Conservation (phyloP, 2,797 vertebrate species). For the Malurus splendens region DNA sequence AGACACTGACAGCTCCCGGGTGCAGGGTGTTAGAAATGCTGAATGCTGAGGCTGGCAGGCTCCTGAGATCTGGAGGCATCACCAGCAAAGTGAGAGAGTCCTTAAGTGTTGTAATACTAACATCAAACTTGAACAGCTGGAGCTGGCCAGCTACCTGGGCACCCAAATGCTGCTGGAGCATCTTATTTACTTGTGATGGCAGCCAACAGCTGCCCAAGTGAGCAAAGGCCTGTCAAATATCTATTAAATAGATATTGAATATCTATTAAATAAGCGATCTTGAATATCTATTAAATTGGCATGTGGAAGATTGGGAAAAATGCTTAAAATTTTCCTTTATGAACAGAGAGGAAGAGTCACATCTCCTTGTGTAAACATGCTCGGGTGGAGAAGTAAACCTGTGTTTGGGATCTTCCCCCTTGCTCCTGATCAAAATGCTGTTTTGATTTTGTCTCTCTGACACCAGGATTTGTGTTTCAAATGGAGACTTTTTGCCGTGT, state of each 20-base stretch:
- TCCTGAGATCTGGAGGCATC: not conserved
- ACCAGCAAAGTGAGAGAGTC: rapidly evolving
- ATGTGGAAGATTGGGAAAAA: not conserved
- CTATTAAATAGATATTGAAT: not conserved
- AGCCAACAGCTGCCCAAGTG: not conserved
- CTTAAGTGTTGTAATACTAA: not conserved
- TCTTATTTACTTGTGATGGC: not conserved
- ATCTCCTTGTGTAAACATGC: not conserved
- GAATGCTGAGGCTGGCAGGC: not conserved
- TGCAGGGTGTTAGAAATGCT: not conserved
- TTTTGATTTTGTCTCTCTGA: conserved; percentile 7
- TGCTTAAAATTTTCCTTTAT: not conserved
- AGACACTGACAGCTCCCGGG: not conserved
- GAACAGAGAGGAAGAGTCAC: not conserved
- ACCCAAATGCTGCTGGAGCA: not conserved
- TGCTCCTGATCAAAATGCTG: not conserved
- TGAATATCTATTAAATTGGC: not conserved
- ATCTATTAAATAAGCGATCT: not conserved
- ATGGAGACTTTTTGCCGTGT: conserved; percentile 3
- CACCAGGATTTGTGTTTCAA: conserved; percentile 17
- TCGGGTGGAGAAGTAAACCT: not conserved
- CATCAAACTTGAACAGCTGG: not conserved
- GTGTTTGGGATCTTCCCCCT: not conserved
- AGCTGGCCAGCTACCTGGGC: not conserved
- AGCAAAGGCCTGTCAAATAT: not conserved